These are phyloP conservation scores for Entomobrya proxima DNA, from an alignment of 2,888 invertebrate genomes.

Conservation along the genomic window DNA sequence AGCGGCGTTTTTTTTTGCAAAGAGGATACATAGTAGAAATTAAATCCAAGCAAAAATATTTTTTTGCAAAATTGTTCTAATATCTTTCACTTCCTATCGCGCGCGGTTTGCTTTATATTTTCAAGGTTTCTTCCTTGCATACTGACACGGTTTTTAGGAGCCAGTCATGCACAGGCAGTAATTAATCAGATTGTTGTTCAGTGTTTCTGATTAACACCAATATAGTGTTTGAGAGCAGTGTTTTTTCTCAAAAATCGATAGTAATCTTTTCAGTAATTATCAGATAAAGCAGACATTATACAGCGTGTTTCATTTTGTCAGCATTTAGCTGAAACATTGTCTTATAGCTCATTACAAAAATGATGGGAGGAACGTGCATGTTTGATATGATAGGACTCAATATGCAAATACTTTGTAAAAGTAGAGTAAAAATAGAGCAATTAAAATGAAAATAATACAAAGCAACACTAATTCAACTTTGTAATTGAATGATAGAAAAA, in stretches of 20 bases:
- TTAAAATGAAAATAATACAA: neutral
- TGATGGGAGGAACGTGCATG: too few relatives aligned
- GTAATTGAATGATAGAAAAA: neutral
- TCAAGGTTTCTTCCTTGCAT: neutral
- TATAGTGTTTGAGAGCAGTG: neutral
- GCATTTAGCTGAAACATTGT: constrained; percentile 27
- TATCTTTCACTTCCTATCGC: neutral
- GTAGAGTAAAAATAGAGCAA: neutral
- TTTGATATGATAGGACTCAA: neutral
- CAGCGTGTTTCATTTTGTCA: neutral
- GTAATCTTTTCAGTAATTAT: neutral
- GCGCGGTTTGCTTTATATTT: neutral
- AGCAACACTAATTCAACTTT: neutral
- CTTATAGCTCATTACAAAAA: too few relatives aligned
- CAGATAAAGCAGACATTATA: neutral
- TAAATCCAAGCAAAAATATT: constrained; percentile 31
- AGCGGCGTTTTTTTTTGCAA: constrained; percentile 44
- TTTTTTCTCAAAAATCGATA: neutral
- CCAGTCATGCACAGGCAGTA: neutral
- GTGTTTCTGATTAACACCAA: neutral
- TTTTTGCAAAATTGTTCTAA: constrained; percentile 45
- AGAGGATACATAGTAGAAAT: constrained; percentile 32
- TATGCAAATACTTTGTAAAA: neutral
- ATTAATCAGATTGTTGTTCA: constrained; percentile 35
- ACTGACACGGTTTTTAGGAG: constrained; percentile 38